A percentile compares a stretch with the other conserved stretches of the same genome.
These are phyloP conservation scores for Brachionus koreanus DNA, from an alignment of 1,140 invertebrate species.

Conservation along the genomic window DNA sequence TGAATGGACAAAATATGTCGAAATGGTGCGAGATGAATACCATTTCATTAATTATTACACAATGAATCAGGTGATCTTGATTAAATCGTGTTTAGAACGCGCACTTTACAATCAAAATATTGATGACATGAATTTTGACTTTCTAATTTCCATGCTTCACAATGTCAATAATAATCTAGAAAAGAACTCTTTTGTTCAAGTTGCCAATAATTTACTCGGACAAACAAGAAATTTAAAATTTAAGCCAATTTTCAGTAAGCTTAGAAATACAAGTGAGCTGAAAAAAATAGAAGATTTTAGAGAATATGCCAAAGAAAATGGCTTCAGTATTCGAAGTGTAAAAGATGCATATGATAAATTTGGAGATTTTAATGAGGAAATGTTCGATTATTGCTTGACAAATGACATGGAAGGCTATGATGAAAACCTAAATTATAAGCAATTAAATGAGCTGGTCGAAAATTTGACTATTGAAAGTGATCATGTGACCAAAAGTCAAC, in stretches of 20 bases:
- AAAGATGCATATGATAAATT: neutral
- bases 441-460: neutral
- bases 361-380: neutral
- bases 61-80: neutral
- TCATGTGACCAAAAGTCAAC: neutral
- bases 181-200: neutral
- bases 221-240: neutral
- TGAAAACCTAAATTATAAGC: neutral
- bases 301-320: neutral
- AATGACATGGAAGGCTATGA: neutral
- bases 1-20: neutral
- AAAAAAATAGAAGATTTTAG: neutral
- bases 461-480: neutral
- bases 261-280: neutral
- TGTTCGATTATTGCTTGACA: neutral
- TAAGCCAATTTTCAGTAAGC: neutral
- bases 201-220: neutral
- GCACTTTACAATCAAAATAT: neutral
- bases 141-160: neutral
- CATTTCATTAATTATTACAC: slow-evolving; percentile 14
- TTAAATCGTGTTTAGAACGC: neutral
- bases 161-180: neutral
- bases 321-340: neutral
- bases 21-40: neutral
- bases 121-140: neutral